Percentiles rank a stretch among this genome's conserved stretches.
Evolutionary conservation across 37 sponge, comb jelly and placozoan species (phyloP).

Genomic region (Diacarnus erythraeanus): DNA sequence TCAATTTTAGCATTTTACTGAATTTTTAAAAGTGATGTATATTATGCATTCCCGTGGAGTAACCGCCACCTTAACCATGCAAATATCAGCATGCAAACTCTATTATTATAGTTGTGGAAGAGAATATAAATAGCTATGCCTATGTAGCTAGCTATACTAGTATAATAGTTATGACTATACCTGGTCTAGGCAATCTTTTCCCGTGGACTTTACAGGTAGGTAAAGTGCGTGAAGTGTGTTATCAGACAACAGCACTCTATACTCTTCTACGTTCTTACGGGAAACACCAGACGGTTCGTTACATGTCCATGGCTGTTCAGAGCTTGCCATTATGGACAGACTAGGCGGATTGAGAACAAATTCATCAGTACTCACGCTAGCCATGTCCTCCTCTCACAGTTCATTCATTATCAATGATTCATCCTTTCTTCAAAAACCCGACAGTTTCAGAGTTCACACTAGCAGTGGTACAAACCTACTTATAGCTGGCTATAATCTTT

Average conservation of each 20-base stretch:
- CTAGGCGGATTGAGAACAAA: conserved; percentile 7
- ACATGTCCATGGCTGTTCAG: not conserved
- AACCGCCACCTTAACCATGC: no score
- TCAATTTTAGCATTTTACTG: no score
- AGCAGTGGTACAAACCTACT: no score
- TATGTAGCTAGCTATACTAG: not conserved
- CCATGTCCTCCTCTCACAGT: no score
- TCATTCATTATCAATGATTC: no score
- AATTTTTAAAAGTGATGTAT: no score
- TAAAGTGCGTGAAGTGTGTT: conserved; percentile 23
- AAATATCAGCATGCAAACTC: no score
- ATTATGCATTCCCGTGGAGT: no score
- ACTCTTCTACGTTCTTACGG: conserved; percentile 16
- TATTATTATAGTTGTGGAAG: no score
- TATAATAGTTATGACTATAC: conserved; percentile 15
- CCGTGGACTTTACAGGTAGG: conserved; percentile 32
- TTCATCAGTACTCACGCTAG: not conserved
- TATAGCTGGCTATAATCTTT: no score
- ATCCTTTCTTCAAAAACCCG: no score
- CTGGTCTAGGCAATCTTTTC: conserved; percentile 58
- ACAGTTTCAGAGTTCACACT: no score
- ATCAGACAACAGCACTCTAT: conserved; percentile 46
- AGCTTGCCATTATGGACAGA: not conserved
- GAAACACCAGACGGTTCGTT: not conserved
- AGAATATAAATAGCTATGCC: not conserved